Evolutionary conservation across 1,140 invertebrate genomes (phyloP), one percentile per base, ranked within the genome.

Genomic region (Daktulosphaira vitifoliae): DNA sequence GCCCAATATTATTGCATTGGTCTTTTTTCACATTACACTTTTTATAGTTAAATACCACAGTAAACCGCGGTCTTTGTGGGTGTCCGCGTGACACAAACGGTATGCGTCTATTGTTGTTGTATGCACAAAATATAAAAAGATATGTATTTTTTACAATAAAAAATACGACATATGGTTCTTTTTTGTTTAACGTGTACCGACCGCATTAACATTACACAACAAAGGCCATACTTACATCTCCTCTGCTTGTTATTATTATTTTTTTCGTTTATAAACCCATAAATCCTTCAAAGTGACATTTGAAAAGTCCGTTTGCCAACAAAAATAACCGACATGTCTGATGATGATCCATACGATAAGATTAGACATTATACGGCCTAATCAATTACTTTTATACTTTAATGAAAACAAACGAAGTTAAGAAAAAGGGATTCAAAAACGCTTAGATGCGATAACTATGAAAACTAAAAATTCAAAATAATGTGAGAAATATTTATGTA

Each of bases 41-140:
- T 56, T 15, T 7, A n/a, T 4, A 1, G 42, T 62, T 5, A 59
- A 59, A 59, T 46, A 23, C 54, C 11, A 29, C 39, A 44, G 22
- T 22, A 62, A 62, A 62, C 56, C 56, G 56, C 56, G 56, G 42
- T n/a, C 56, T 23, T 62, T 62, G 56, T 62, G 56, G 56, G 56
- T 62, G 56, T 62, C 13, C 56, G 56, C 15, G 42, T 48, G 56
- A 59, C 56, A 48, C 22, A 33, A 5, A 33, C 29, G 38, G 22
- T 22, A 9, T 15, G 23, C 39, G 20, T 26, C 39, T 23, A 59
- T 59, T 59, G 53, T 59, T 9, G 8, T 7, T 15, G 33, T 22
- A 37, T 20, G 37, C 15, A 44, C 13, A 23, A 44, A 26, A 23
- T 20, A 53, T 38, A 51, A 53, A 56, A 56, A 44, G 13, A 62